Evolutionary conservation across 2,888 invertebrate species (phyloP).

Genomic region (Thysanoteuthis rhombus): DNA sequence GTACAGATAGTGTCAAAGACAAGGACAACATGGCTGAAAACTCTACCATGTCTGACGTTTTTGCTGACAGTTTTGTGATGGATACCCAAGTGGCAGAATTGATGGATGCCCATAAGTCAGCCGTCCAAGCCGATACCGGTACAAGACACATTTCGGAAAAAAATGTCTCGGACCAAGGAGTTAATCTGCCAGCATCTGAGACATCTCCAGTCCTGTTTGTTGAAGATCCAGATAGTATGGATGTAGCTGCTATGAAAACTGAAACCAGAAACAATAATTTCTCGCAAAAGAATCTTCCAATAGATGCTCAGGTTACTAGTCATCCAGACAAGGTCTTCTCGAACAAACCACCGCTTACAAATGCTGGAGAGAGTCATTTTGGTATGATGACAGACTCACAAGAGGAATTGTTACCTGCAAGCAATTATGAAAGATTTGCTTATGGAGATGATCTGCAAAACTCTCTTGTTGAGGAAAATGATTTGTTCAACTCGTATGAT

Average conservation of each 20-base stretch:
- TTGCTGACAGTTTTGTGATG: conserved; percentile 55
- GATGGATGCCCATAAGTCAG: conserved; percentile 32
- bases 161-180: background rate
- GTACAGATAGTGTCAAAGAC: background rate
- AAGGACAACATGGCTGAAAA: background rate
- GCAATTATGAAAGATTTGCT: conserved; percentile 51
- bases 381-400: too few relatives aligned
- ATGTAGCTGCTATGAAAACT: background rate
- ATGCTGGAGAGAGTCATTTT: background rate
- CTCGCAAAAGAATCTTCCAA: background rate
- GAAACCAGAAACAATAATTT: background rate
- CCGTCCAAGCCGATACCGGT: background rate
- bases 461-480: conserved; percentile 34
- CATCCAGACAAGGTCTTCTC: background rate
- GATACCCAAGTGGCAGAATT: conserved; percentile 52
- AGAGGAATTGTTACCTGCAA: conserved; percentile 46
- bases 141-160: background rate
- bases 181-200: background rate
- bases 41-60: conserved; percentile 31
- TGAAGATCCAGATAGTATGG: background rate
- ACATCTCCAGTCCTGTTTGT: conserved; percentile 29
- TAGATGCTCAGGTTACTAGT: too few relatives aligned
- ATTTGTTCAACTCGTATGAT: conserved; percentile 40
- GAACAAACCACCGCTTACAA: background rate
- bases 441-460: conserved; percentile 38